Percentiles rank a stretch among this genome's conserved stretches.
Conservation (phyloP, 92 coral and sea anemone species). For the Diadumene lineata region DNA sequence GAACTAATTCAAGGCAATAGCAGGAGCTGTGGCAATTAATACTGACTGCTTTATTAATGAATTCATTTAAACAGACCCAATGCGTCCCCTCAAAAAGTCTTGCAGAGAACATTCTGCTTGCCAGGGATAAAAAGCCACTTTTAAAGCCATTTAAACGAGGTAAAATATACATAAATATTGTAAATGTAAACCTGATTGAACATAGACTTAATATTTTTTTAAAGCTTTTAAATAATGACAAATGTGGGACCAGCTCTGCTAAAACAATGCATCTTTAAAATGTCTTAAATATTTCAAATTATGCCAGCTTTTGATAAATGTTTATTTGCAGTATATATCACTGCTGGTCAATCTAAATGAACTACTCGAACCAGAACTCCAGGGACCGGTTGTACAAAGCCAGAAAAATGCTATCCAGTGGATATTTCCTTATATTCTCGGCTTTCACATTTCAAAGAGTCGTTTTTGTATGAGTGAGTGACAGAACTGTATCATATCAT, state of each 20-base stretch:
- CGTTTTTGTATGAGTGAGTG: too few species aligned
- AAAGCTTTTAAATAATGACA: neutral
- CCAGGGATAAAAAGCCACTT: slow-evolving; percentile 50
- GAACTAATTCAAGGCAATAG: too few species aligned
- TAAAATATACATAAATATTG: slow-evolving; percentile 8
- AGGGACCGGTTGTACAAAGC: too few species aligned
- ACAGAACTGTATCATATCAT: too few species aligned
- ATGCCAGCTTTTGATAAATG: neutral
- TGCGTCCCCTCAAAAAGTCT: slow-evolving; percentile 62
- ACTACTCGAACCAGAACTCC: too few species aligned
- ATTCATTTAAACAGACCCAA: slow-evolving; percentile 69
- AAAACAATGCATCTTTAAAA: neutral
- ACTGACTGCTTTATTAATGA: slow-evolving; percentile 31
- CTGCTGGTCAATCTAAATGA: too few species aligned
- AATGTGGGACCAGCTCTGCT: neutral
- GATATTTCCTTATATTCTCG: too few species aligned
- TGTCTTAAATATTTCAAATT: neutral
- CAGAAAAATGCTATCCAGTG: too few species aligned
- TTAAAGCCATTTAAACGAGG: slow-evolving; percentile 54
- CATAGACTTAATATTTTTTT: neutral
- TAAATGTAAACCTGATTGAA: neutral
- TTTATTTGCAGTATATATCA: neutral
- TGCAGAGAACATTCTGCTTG: slow-evolving; percentile 79
- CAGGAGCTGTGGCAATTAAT: too few species aligned
- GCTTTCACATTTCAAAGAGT: too few species aligned